Evolutionary conservation across 2,888 invertebrate genomes (phyloP).

Genomic region (Bellardia pandia): DNA sequence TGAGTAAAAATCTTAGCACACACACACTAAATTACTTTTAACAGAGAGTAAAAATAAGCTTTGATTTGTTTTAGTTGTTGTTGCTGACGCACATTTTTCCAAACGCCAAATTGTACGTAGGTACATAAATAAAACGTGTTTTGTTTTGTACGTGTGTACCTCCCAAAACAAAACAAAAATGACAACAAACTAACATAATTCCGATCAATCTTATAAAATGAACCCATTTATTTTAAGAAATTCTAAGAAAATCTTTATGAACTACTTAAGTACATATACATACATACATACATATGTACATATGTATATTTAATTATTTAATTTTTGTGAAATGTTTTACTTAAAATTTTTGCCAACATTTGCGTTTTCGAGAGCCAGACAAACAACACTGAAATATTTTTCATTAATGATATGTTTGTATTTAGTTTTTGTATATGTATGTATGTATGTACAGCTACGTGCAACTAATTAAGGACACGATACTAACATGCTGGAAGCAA

Average conservation of each 20-base stretch:
- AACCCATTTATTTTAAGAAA: conserved; percentile 39
- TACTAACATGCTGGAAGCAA: too few species aligned
- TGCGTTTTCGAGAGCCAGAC: too few species aligned
- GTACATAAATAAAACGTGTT: conserved; percentile 57
- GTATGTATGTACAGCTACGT: too few species aligned
- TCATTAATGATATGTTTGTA: too few species aligned
- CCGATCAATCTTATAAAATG: conserved; percentile 51
- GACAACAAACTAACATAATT: conserved; percentile 57
- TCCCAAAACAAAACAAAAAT: background rate
- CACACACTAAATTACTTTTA: background rate
- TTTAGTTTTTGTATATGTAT: too few species aligned
- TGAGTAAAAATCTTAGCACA: background rate
- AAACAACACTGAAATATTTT: too few species aligned
- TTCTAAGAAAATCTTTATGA: conserved; percentile 19
- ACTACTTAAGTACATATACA: background rate
- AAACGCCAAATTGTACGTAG: conserved; percentile 1
- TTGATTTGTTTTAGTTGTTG: conserved; percentile 3
- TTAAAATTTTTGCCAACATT: background rate
- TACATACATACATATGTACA: background rate
- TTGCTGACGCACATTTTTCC: conserved; percentile 40
- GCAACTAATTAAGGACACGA: too few species aligned
- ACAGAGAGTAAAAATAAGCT: background rate
- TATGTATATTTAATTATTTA: background rate
- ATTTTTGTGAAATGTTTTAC: conserved; percentile 1
- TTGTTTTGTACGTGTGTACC: conserved; percentile 15